Evolutionary conservation across 2,113 vertebrate species (phyloP), one percentile per base, ranked within the genome.

Genomic region (Lampris incognitus): DNA sequence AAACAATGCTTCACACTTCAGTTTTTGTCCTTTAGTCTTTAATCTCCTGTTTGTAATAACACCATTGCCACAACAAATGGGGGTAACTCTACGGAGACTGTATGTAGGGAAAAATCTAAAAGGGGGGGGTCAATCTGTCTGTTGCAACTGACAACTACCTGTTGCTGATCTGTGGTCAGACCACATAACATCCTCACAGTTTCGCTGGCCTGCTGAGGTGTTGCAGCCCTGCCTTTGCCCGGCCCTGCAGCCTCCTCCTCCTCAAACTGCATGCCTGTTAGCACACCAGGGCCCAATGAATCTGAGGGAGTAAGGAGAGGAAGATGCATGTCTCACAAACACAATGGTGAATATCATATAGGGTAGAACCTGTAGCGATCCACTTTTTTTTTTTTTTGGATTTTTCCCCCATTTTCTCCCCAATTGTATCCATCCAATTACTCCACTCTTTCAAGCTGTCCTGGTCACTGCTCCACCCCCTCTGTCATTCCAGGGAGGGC

Each of bases 151-250:
- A 64, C 39, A 3, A 76, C 61, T 87, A 95, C 94, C 94, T 88
- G 85, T 56, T 92, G 89, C 64, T 85, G 90, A 55, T 93, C 90
- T 56, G 87, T 80, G 7, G 68, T 84, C n/a, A 89, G 73, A 75
- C 89, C 84, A 68, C 94, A 95, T 72, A 95, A 74, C 70, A 64
- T 89, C 79, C 90, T 86, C 59, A 93, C 72, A 44, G 87, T 93
- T 61, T 87, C 86, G 44, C 75, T 64, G 58, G 85, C 79, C 64
- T 92, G 87, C 44, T 89, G 86, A 54, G 66, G 69, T 13, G 79
- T 78, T 38, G 85, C 75, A 0, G 57, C 13, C 36, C 64, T 76
- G 66, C 56, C 56, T 85, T 81, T 87, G 64, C 73, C 78, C 40
- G 77, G 59, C 40, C 55, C 61, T 44, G 52, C 38, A 40, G 78